Evolutionary conservation across 2,113 vertebrate genomes (phyloP), one percentile per base, ranked within the genome.

Genomic region (Suricata suricatta): DNA sequence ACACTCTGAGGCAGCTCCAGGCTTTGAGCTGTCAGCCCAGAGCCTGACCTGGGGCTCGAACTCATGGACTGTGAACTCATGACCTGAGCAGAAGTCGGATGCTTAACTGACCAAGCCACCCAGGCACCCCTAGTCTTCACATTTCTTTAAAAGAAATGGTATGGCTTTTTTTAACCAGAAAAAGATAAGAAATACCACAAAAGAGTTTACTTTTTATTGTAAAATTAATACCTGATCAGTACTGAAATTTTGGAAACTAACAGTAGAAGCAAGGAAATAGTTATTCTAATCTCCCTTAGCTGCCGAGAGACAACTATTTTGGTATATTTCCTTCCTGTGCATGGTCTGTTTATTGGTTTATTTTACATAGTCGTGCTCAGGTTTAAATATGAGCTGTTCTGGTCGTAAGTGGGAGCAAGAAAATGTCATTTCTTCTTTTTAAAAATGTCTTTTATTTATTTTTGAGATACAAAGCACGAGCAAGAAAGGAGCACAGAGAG

Each of bases 41-140:
- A 25, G 57, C 57, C 57, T 2, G 7, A 60, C 21, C 0, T 2
- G 2, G 21, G 57, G 54, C 19, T 57, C 7, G 19, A 57, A 57
- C 54, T 2, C 54, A 21, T 2, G 0, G 7, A 57, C 57, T 7
- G 0, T 3, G 57, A 60, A 0, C 23, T 60, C 57, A 60, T 9
- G 57, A 60, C 57, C 57, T 60, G 57, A 60, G 57, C 57, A 0
- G 21, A 60, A 10, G 57, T 23, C 57, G 0, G 57, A 1, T 7
- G 7, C 57, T 10, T 23, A 25, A 60, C 57, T 2, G 21, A 57
- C 57, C 21, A 19, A 57, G 57, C 57, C 57, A 57, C 57, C 54
- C 57, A 57, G 57, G 57, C 2, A 0, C 57, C 57, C 57, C 19
- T 57, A 57, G 21, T 76, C 95, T 95, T 47, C 57, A 76, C 35